Conservation (phyloP, 2,797 vertebrate genomes). For the Poliocrania exsul region DNA sequence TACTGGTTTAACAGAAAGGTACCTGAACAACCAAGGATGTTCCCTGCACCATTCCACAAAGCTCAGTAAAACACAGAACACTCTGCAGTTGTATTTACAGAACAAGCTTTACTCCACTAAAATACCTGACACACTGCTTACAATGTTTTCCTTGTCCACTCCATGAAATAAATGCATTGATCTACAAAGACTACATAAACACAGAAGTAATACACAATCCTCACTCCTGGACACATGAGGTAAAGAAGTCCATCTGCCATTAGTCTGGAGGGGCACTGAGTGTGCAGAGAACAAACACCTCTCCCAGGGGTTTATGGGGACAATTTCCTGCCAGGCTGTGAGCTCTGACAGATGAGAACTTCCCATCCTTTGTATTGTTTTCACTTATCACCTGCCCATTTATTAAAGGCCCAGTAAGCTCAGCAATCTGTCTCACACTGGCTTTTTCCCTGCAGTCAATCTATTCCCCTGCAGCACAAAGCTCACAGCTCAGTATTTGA, state of each 20-base stretch:
- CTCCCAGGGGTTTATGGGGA: conserved; percentile 57
- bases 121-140: not conserved
- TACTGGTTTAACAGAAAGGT: not conserved
- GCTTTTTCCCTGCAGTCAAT: conserved; percentile 35
- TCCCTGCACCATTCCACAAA: not conserved
- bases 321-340: conserved; percentile 73
- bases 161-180: not conserved
- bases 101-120: not conserved
- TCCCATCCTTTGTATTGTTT: conserved; percentile 72
- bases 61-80: not conserved
- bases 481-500: conserved; percentile 26
- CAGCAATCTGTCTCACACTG: conserved; percentile 43
- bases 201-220: not conserved
- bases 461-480: conserved; percentile 68
- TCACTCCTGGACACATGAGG: not conserved
- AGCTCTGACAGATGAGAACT: conserved; percentile 73
- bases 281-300: conserved; percentile 58
- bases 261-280: conserved; percentile 15
- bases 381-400: conserved; percentile 74
- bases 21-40: not conserved
- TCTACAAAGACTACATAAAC: not conserved
- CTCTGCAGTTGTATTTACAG: not conserved
- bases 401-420: conserved; percentile 71
- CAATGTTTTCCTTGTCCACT: not conserved
- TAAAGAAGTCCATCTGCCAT: conserved; percentile 51